Evolutionary conservation across 2,797 vertebrate species (phyloP).

Genomic region (Oceanodroma leucorhoa): DNA sequence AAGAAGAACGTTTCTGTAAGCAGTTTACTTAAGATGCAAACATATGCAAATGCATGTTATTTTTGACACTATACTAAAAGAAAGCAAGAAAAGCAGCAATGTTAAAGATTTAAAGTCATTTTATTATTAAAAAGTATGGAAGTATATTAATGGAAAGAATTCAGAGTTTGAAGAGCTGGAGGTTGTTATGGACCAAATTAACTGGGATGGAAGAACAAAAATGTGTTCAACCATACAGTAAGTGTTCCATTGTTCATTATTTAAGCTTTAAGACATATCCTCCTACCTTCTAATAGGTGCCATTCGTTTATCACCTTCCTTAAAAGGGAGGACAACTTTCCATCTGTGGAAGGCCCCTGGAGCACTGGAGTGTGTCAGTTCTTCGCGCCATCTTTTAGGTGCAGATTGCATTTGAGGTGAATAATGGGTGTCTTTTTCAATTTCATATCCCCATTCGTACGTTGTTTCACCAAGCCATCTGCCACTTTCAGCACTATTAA

Average conservation of each 20-base stretch:
- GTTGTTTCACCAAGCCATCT: slow-evolving; percentile 89
- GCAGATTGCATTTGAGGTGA: slow-evolving; percentile 81
- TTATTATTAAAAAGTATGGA: neutral
- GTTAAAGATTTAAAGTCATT: neutral
- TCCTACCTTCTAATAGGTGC: slow-evolving; percentile 86
- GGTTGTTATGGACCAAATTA: neutral
- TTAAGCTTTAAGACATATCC: slow-evolving; percentile 11
- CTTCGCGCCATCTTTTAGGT: slow-evolving; percentile 83
- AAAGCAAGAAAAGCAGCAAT: neutral
- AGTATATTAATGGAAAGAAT: neutral
- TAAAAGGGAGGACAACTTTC: slow-evolving; percentile 86
- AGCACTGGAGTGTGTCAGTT: slow-evolving; percentile 74
- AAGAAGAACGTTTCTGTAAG: neutral
- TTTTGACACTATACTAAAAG: neutral
- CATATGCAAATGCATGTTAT: rapidly evolving
- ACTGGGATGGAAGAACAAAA: neutral
- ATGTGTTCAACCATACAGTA: neutral
- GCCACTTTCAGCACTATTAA: slow-evolving; percentile 87
- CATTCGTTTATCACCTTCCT: slow-evolving; percentile 73
- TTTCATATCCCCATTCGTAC: slow-evolving; percentile 88
- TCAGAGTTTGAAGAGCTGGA: neutral
- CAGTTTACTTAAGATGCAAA: neutral
- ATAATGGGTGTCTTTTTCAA: slow-evolving; percentile 77
- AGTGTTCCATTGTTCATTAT: neutral
- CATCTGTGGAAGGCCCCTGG: slow-evolving; percentile 93